phyloP scores from a whole-genome alignment of 1,140 invertebrate genomes.

The Cydia fagiglandana region DNA sequence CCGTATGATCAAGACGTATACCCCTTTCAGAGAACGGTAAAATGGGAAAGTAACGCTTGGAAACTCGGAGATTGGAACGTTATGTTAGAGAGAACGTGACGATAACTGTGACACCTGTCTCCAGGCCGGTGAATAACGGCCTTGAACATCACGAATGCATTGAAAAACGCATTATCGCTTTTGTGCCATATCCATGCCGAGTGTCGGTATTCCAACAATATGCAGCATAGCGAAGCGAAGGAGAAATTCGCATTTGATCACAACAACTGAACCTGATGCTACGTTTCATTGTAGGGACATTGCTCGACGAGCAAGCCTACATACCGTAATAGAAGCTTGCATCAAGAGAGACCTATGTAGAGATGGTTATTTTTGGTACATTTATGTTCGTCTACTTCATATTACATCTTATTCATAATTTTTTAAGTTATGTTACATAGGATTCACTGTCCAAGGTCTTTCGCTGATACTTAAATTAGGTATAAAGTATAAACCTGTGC shows the following conservation, averaged over 20 bases:
- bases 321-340: neutral
- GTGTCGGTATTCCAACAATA: conserved; percentile 43
- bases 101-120: conserved; percentile 57
- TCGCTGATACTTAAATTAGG: too few species aligned
- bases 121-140: conserved; percentile 61
- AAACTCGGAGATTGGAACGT: conserved; percentile 46
- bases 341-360: too few species aligned
- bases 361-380: too few species aligned
- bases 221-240: conserved; percentile 38
- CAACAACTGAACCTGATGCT: neutral
- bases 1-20: conserved; percentile 14
- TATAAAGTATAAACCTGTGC: too few species aligned
- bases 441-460: too few species aligned
- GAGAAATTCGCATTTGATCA: conserved; percentile 3
- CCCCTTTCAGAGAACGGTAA: conserved; percentile 37
- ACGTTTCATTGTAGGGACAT: neutral
- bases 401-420: too few species aligned
- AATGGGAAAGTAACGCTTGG: conserved; percentile 47
- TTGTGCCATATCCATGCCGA: conserved; percentile 53
- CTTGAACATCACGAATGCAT: conserved; percentile 55
- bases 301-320: neutral
- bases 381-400: too few species aligned
- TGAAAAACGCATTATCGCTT: conserved; percentile 54
- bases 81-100: conserved; percentile 46
- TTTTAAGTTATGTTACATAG: too few species aligned